These are phyloP conservation scores for Picus viridis DNA, from an alignment of 2,797 vertebrate genomes.

Conservation along the genomic window DNA sequence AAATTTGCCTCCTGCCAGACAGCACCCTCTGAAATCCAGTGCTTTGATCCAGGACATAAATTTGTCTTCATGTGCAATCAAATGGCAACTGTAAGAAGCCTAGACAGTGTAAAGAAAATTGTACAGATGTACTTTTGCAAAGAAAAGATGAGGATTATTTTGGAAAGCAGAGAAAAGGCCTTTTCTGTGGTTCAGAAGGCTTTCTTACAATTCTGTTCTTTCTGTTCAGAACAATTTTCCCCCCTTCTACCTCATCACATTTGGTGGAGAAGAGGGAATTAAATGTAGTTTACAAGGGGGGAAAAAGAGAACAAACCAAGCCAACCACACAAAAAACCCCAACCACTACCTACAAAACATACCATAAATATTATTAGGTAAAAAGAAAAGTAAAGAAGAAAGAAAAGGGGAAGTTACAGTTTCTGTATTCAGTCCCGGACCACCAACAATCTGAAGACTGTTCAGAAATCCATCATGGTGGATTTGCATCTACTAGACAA, in stretches of 20 bases:
- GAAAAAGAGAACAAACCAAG: too few relatives aligned
- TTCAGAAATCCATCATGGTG: neutral
- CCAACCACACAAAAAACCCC: too few relatives aligned
- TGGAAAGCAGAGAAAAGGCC: neutral
- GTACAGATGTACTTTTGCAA: neutral
- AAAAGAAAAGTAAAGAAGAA: too few relatives aligned
- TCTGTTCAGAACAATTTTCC: neutral
- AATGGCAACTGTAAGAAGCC: neutral
- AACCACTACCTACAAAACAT: too few relatives aligned
- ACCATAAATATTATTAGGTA: neutral
- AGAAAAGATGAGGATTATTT: neutral
- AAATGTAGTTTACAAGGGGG: too few relatives aligned
- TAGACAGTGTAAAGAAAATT: neutral
- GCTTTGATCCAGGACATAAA: neutral
- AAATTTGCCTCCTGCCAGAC: neutral
- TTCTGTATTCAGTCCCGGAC: neutral
- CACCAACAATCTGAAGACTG: neutral
- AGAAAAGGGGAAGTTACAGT: neutral
- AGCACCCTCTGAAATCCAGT: neutral
- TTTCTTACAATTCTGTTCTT: neutral
- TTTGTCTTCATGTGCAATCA: neutral
- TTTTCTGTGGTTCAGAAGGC: neutral
- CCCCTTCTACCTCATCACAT: neutral
- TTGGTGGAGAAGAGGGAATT: too few relatives aligned
- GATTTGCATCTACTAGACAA: neutral